Evolutionary conservation across 2,797 vertebrate genomes (phyloP).

Genomic region (Salmo trutta): DNA sequence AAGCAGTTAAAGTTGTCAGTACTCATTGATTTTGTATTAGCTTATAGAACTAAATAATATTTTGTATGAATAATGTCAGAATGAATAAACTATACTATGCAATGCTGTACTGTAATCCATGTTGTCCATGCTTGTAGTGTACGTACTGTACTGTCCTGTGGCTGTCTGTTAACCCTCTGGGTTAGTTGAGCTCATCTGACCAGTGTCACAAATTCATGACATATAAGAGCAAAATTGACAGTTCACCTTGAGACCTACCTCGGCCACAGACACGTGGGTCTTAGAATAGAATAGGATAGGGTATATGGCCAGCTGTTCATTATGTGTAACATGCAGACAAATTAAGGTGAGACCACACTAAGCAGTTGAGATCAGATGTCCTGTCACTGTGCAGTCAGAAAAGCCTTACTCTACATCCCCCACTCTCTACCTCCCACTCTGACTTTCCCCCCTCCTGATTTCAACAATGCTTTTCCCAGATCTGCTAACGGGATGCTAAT

Average conservation of each 20-base stretch:
- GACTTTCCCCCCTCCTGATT: conserved; percentile 6
- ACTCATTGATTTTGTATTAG: conserved; percentile 43
- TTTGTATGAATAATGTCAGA: conserved; percentile 38
- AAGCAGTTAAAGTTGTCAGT: conserved; percentile 19
- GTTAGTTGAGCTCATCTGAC: background rate
- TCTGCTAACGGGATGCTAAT: background rate
- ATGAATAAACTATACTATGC: background rate
- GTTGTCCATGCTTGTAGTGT: background rate
- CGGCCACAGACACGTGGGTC: conserved; percentile 18
- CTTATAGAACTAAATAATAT: conserved; percentile 21
- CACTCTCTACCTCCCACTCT: background rate
- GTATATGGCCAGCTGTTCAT: conserved; percentile 8
- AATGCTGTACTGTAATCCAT: background rate
- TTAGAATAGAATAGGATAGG: background rate
- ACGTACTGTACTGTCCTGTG: background rate
- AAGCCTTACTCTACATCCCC: background rate
- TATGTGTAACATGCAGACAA: conserved; percentile 50
- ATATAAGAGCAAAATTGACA: background rate
- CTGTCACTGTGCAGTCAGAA: conserved; percentile 24
- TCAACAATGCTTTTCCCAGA: background rate
- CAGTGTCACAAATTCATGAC: background rate
- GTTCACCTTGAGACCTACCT: background rate
- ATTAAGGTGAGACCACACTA: conserved; percentile 49
- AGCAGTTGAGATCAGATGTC: conserved; percentile 61
- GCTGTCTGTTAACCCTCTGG: conserved; percentile 2